Percentiles rank a stretch among this genome's conserved stretches.
Conservation (phyloP, 1,140 invertebrate genomes). For the Ceratina australensis region DNA sequence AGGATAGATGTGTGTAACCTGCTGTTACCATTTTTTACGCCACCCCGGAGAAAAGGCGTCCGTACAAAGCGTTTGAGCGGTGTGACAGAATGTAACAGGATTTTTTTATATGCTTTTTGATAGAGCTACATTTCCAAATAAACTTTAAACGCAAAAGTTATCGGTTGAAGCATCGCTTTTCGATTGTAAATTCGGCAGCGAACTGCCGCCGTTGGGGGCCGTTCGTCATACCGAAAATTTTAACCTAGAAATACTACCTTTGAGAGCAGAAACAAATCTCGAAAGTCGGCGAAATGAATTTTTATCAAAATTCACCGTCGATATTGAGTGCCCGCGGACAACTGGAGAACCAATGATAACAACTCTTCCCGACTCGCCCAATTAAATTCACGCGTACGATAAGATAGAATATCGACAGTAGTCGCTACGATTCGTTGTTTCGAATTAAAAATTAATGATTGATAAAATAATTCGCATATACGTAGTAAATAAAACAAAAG, state of each 20-base stretch:
- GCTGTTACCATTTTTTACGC: background rate
- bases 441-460: constrained; percentile 45
- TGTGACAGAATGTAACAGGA: background rate
- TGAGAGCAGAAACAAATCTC: background rate
- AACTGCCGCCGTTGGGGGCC: background rate
- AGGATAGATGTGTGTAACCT: constrained; percentile 2
- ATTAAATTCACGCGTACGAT: constrained; percentile 41
- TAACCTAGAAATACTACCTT: background rate
- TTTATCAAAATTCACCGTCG: background rate
- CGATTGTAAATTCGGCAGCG: background rate
- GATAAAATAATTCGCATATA: no score
- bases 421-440: constrained; percentile 13
- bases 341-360: constrained; percentile 31
- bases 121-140: background rate
- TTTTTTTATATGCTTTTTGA: background rate
- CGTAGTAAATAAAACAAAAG: no score
- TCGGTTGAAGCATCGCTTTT: background rate
- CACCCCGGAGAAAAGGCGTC: background rate
- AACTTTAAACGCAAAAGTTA: background rate
- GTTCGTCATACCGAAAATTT: background rate
- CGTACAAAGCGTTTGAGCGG: background rate
- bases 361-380: constrained; percentile 47
- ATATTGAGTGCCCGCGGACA: background rate
- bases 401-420: constrained; percentile 26
- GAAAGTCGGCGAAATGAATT: no score